A percentile compares a stretch with the other conserved stretches of the same genome.
phyloP scores from a whole-genome alignment of 2,113 vertebrate species.

The Rhinoptilus africanus region DNA sequence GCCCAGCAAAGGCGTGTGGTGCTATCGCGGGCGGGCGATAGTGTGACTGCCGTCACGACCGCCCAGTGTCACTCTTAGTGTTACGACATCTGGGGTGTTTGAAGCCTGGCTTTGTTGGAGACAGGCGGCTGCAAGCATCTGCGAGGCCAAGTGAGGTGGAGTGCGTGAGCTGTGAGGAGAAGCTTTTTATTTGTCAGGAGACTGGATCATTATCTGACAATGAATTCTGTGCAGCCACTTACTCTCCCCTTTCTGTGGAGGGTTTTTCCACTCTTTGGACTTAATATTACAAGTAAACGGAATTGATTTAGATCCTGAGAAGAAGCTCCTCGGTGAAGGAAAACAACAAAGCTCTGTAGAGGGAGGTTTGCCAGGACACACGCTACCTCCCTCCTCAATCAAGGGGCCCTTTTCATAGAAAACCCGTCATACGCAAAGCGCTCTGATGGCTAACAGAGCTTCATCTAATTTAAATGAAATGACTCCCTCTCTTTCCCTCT shows the following conservation, averaged over 20 bases:
- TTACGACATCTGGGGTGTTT: neutral
- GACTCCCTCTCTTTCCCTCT: neutral
- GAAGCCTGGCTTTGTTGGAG: neutral
- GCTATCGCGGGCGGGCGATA: fast-evolving
- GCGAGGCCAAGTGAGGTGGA: fast-evolving
- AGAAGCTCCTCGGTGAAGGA: neutral
- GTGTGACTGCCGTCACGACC: fast-evolving
- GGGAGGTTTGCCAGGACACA: neutral
- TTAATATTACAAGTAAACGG: neutral
- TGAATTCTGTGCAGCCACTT: neutral
- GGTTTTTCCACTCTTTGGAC: neutral
- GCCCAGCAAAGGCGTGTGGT: fast-evolving
- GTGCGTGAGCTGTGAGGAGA: neutral
- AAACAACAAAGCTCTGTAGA: neutral
- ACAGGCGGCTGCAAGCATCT: neutral
- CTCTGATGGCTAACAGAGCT: neutral
- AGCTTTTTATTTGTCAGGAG: neutral
- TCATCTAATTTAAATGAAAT: neutral
- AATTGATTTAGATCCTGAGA: neutral
- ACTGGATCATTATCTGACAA: neutral
- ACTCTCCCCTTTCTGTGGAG: neutral
- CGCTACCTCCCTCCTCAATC: fast-evolving
- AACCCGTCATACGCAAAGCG: neutral
- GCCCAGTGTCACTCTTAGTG: fast-evolving
- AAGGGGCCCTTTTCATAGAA: neutral